A percentile compares a stretch with the other conserved stretches of the same genome.
Conservation (phyloP, 2,888 invertebrate genomes). For the Tachystola acroxantha region DNA sequence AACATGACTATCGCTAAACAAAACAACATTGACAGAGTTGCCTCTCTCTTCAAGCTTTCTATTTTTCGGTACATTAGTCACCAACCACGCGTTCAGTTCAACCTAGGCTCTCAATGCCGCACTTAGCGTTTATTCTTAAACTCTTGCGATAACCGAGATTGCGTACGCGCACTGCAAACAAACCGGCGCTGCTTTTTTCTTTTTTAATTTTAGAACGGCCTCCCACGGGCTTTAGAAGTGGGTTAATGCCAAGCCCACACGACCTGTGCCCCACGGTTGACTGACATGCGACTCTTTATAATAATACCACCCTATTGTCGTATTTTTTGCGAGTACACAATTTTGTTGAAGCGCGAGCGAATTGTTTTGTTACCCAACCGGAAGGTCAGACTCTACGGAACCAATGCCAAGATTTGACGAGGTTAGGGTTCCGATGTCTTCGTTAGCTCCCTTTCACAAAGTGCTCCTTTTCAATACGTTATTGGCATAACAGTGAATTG, state of each 20-base stretch:
- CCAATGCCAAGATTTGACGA: constrained; percentile 38
- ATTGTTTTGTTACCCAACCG: constrained; percentile 35
- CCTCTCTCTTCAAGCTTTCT: constrained; percentile 14
- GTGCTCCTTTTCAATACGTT: constrained; percentile 4
- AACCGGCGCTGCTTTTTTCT: constrained; percentile 49
- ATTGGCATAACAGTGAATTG: constrained; percentile 6
- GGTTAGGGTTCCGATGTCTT: constrained; percentile 12
- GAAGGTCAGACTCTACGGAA: constrained; percentile 37
- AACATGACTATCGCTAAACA: constrained; percentile 1
- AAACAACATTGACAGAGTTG: constrained; percentile 11
- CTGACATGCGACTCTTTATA: constrained; percentile 44
- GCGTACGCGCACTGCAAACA: constrained; percentile 46
- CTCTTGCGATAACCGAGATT: constrained; percentile 48
- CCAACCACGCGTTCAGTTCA: constrained; percentile 8
- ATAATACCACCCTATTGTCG: constrained; percentile 34
- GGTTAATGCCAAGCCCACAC: constrained; percentile 74
- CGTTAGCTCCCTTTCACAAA: background rate
- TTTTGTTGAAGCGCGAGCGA: constrained; percentile 26
- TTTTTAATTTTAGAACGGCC: constrained; percentile 65
- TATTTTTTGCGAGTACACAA: constrained; percentile 23
- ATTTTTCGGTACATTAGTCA: constrained; percentile 22
- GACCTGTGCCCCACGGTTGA: constrained; percentile 48
- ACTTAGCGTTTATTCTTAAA: constrained; percentile 46
- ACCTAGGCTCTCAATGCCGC: constrained; percentile 31
- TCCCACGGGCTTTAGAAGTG: constrained; percentile 65